Evolutionary conservation across 1,140 invertebrate genomes (phyloP).

Genomic region (Orussus abietinus): DNA sequence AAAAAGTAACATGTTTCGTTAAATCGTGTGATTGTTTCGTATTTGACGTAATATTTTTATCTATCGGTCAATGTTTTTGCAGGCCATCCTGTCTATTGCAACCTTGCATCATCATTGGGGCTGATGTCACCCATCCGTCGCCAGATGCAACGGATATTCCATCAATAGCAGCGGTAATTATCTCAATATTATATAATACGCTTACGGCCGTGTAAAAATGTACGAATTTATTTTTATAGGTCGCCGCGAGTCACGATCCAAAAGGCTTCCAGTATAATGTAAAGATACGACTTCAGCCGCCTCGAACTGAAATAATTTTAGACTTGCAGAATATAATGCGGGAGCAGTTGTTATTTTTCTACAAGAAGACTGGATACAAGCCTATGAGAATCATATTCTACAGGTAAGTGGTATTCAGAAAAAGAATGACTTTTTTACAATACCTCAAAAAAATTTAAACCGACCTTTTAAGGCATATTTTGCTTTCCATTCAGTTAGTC

Average conservation of each 20-base stretch:
- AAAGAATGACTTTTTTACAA: constrained; percentile 5
- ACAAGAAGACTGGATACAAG: constrained; percentile 42
- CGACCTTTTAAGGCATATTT: neutral
- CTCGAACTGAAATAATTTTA: constrained; percentile 67
- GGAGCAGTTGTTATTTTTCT: constrained; percentile 57
- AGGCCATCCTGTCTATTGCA: constrained; percentile 39
- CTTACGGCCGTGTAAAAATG: constrained; percentile 1
- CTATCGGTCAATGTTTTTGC: constrained; percentile 18
- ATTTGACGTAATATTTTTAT: constrained; percentile 2
- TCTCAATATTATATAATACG: neutral
- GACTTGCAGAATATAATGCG: constrained; percentile 70
- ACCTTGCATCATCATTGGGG: constrained; percentile 72
- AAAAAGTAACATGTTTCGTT: neutral
- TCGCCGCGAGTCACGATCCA: constrained; percentile 66
- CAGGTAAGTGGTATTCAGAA: constrained; percentile 32
- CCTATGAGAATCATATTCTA: constrained; percentile 70
- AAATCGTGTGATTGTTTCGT: neutral
- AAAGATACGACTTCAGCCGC: constrained; percentile 64
- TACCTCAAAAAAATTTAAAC: neutral
- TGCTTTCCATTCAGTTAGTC: neutral
- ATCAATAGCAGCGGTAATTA: constrained; percentile 74
- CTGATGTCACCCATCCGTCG: constrained; percentile 85
- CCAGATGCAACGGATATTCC: constrained; percentile 65
- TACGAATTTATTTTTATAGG: constrained; percentile 32
- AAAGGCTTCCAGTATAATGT: constrained; percentile 66